Base-by-base conservation (phyloP, 2,113 vertebrate genomes). In the Alethe castanea region DNA sequence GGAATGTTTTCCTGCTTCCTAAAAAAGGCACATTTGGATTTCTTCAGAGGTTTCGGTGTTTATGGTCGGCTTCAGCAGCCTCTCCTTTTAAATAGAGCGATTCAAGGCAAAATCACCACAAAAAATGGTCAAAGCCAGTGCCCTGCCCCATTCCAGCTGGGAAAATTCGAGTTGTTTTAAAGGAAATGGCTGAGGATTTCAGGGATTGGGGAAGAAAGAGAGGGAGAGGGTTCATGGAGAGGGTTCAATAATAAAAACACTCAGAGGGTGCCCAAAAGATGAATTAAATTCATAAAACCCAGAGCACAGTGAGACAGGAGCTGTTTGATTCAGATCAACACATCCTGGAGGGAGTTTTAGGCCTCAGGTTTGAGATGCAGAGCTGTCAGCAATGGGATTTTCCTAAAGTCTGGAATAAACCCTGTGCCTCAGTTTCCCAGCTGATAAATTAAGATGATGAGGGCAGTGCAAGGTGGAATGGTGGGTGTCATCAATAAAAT, bases 1-100 rank as follows among this genome's bases (percentile, higher is more conserved):
- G 88, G 86, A 94, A 94, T 92, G 91, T 56, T 81, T 42, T 6
- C 44, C 52, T 44, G 66, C 88, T 93, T 86, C 82, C 85, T 59
- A 24, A 82, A 92, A 93, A 88, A 70, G 62, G 82, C 79, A 54
- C 44, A 25, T 47, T 90, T 62, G 18, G 35, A 74, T 83, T 74
- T 67, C 29, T 64, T 59, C 13, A 8, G 80, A 66, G 35, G 82
- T 48, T 70, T 26, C 2, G 15, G 61, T 73, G 80, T 62, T 92
- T 62, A 47, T 0, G 6, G 76, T 14, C 7, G 9, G 50, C 67
- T 77, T 40, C 64, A 31, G 42, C 52, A 56, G 80, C 50, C 19
- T 74, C 86, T 81, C 28, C 53, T 74, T 73, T 66, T 77, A 54
- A 35, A 89, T 71, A 60, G 3, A 86, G 60, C 38, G 0, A n/a